These are phyloP conservation scores for Zophobas atratus DNA, from an alignment of 1,140 invertebrate genomes.

Conservation along the genomic window DNA sequence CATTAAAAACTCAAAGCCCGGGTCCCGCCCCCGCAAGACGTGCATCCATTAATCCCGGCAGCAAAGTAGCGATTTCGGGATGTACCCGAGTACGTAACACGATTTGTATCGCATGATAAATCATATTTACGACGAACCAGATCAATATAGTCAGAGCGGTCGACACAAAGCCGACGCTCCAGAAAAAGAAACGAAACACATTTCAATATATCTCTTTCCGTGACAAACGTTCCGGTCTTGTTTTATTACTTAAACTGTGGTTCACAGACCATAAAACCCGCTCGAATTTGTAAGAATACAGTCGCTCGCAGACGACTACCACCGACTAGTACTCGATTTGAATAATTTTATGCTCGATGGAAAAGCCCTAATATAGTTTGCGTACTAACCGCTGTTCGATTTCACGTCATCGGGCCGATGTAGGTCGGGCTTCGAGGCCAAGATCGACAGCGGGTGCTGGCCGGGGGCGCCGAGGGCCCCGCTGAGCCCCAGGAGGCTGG, in stretches of 20 bases:
- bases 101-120: conserved; percentile 56
- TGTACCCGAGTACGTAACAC: conserved; percentile 52
- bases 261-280: conserved; percentile 42
- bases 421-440: conserved; percentile 81
- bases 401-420: conserved; percentile 78
- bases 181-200: conserved; percentile 42
- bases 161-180: conserved; percentile 22
- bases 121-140: conserved; percentile 54
- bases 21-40: not conserved
- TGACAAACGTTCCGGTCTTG: conserved; percentile 43
- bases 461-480: conserved; percentile 72
- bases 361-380: conserved; percentile 1
- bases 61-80: conserved; percentile 48
- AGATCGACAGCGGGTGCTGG: conserved; percentile 79
- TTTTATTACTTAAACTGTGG: conserved; percentile 45
- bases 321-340: conserved; percentile 26
- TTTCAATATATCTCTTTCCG: conserved; percentile 39
- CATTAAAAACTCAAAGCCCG: conserved; percentile 40
- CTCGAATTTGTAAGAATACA: conserved; percentile 47
- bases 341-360: conserved; percentile 29
- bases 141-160: conserved; percentile 49
- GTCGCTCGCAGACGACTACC: conserved; percentile 19
- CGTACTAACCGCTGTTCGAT: conserved; percentile 78
- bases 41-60: conserved; percentile 6
- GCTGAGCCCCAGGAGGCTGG: conserved; percentile 72